Base-by-base conservation (phyloP, 2,888 invertebrate genomes). In the Disparrhopalites patrizii region DNA sequence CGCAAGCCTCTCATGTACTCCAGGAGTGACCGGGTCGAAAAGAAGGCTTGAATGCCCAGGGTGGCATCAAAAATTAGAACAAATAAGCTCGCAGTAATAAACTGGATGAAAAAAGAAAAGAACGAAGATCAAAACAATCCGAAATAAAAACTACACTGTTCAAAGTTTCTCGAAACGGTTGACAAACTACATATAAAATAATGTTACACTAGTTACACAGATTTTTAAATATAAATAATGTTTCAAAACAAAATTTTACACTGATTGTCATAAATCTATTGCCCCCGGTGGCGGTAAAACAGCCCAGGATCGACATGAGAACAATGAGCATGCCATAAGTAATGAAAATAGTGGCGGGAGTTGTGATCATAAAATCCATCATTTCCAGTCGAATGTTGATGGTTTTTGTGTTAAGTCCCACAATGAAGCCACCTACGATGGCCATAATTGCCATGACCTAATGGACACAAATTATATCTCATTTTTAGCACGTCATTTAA, bases 311-410 rank as follows among this genome's bases (percentile, higher is more conserved):
- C n/a, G 70, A 56, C 7, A 68, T 65, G 5, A 58, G 5, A 23
- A 69, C 52, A 1, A 72, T 61, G 5, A 65, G 23, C 0, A 66
- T 18, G 23, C 71, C 70, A 50, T 72, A 70, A 27, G 51, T 66
- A 8, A 72, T 64, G 50, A 68, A 69, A 10, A 68, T 27, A 7
- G 71, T 72, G 13, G 68, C 71, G 3, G 71, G 71, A n/a, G 71
- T 72, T 33, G 67, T 63, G 3, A 70, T 51, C 7, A 33, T 27
- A 1, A 67, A 40, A 51, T 70, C 70, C 31, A 66, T 33, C 7
- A 56, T 20, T 36, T 66, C 63, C 10, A 61, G 27, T 27, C 55
- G 20, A 30, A 65, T 62, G 43, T 31, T 55, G 15, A 70, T 70
- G 1, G 70, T 70, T 33, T 68, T 61, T 20, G 51, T 70, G 25